These are phyloP conservation scores for Struthio camelus DNA, from an alignment of 2,113 vertebrate genomes.

Conservation along the genomic window DNA sequence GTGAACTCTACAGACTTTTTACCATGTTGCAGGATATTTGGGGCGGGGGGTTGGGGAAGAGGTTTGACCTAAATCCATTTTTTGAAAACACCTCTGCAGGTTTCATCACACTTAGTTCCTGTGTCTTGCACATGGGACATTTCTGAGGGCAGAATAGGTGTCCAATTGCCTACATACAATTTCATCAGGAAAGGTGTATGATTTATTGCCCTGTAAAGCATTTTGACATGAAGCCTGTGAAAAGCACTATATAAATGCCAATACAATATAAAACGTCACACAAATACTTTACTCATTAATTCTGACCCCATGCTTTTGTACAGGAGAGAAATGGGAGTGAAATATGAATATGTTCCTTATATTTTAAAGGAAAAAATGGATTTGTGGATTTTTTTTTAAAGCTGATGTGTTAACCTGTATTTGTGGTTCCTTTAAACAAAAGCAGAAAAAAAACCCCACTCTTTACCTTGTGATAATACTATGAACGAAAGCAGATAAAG, in stretches of 20 bases:
- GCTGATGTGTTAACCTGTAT: slow-evolving; percentile 26
- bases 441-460: not conserved
- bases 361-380: slow-evolving; percentile 35
- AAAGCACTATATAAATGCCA: slow-evolving; percentile 68
- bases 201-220: slow-evolving; percentile 63
- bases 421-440: not conserved
- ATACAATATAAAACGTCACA: slow-evolving; percentile 63
- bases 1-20: slow-evolving; percentile 54
- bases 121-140: slow-evolving; percentile 9
- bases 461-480: not conserved
- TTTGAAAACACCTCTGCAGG: slow-evolving; percentile 40
- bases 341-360: slow-evolving; percentile 50
- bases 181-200: slow-evolving; percentile 55
- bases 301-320: slow-evolving; percentile 29
- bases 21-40: slow-evolving; percentile 59
- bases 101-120: slow-evolving; percentile 44
- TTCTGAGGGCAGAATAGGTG: slow-evolving; percentile 55
- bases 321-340: slow-evolving; percentile 34
- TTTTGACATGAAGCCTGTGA: slow-evolving; percentile 57
- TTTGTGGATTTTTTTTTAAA: slow-evolving; percentile 46
- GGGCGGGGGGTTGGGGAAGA: not conserved
- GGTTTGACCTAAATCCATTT: slow-evolving; percentile 60
- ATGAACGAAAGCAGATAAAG: not conserved
- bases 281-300: slow-evolving; percentile 65
- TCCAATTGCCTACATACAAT: slow-evolving; percentile 44